phyloP scores from a whole-genome alignment of 2,797 vertebrate genomes.

The Chaenodraco wilsoni region DNA sequence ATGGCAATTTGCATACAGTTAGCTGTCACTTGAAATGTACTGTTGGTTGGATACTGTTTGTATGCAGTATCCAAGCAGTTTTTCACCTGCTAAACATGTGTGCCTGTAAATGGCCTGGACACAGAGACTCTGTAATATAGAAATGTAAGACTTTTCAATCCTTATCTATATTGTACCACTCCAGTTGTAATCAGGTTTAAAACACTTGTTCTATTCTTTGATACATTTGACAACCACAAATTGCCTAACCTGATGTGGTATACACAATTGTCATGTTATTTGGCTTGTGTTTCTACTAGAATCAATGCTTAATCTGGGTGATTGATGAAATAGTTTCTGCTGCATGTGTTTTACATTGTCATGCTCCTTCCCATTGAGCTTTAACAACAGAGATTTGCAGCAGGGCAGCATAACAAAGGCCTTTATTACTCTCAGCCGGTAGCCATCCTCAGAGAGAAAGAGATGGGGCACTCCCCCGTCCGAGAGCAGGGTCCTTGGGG shows the following conservation, averaged over 20 bases:
- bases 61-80: slow-evolving; percentile 62
- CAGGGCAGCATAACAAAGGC: slow-evolving; percentile 78
- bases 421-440: slow-evolving; percentile 79
- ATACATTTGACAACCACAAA: slow-evolving; percentile 20
- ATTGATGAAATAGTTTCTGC: slow-evolving; percentile 19
- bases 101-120: slow-evolving; percentile 5
- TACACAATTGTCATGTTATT: slow-evolving; percentile 9
- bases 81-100: slow-evolving; percentile 56
- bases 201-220: background rate
- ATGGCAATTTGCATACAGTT: slow-evolving; percentile 4
- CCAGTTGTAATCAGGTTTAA: slow-evolving; percentile 2
- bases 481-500: slow-evolving; percentile 70
- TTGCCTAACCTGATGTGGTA: background rate
- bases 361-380: slow-evolving; percentile 47
- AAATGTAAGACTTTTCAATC: slow-evolving; percentile 20
- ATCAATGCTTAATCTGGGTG: slow-evolving; percentile 27
- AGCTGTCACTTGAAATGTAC: slow-evolving; percentile 58
- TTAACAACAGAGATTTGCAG: slow-evolving; percentile 56
- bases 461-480: slow-evolving; percentile 70
- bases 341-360: slow-evolving; percentile 38
- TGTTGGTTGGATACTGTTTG: slow-evolving; percentile 60
- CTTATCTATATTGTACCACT: slow-evolving; percentile 29
- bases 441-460: slow-evolving; percentile 71
- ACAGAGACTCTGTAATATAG: slow-evolving; percentile 32
- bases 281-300: background rate